Conservation (phyloP, 92 coral and sea anemone species). For the Phenganax stokvisi region DNA sequence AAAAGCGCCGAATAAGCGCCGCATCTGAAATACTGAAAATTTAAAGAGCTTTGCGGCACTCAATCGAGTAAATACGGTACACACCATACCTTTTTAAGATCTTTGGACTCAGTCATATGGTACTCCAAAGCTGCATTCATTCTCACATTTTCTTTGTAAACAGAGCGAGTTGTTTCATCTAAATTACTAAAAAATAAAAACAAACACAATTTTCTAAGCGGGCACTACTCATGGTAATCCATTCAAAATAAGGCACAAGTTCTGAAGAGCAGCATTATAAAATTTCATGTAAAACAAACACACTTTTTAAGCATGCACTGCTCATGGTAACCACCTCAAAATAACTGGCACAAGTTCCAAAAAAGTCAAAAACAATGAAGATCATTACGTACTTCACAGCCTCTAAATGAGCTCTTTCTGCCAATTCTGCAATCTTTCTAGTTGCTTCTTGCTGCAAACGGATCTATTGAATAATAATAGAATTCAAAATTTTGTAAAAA, state of each 20-base stretch:
- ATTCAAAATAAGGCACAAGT: neutral
- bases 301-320: too few relatives aligned
- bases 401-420: slow-evolving; percentile 95
- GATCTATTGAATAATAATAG: slow-evolving; percentile 44
- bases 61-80: too few relatives aligned
- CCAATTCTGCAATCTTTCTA: slow-evolving; percentile 92
- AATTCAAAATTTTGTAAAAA: neutral
- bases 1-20: too few relatives aligned
- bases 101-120: slow-evolving; percentile 77
- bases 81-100: slow-evolving; percentile 70
- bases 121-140: slow-evolving; percentile 90
- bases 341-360: too few relatives aligned
- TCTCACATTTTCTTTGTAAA: slow-evolving; percentile 89
- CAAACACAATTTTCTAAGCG: neutral
- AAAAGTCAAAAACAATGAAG: neutral
- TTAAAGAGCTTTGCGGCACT: too few relatives aligned
- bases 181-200: slow-evolving; percentile 54
- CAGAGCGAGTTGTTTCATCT: slow-evolving; percentile 95
- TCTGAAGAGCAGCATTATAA: neutral
- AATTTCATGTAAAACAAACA: too few relatives aligned
- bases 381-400: slow-evolving; percentile 66
- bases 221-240: neutral
- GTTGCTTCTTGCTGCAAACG: slow-evolving; percentile 97
- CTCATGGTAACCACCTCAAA: too few relatives aligned
- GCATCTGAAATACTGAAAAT: too few relatives aligned